Evolutionary conservation across 2,113 vertebrate species (phyloP), one percentile per base, ranked within the genome.

Genomic region (Ophthalmotilapia sp.): DNA sequence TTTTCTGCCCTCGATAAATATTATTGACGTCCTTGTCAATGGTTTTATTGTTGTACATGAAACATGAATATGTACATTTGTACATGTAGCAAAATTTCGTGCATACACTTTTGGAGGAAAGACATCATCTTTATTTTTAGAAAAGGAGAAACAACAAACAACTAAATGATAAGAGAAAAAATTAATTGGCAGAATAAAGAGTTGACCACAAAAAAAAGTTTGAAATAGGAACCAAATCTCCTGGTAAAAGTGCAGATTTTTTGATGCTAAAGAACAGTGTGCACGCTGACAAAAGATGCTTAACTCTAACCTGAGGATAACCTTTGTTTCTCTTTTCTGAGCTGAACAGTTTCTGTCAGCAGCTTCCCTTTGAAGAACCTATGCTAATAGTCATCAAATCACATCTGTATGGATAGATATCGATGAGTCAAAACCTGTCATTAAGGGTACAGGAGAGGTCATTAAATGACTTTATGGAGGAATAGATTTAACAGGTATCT

Each of bases 261-360:
- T 29, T 75, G 45, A 49, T 77, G 70, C 23, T 31, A 8, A 77
- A 77, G 70, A 49, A 75, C 15, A 49, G 9, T 31, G 23, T 75
- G 70, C 42, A 47, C 0, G 2, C 15, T 29, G 23, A 12, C 2
- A 0, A 19, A 49, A 31, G 9, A 77, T 77, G 15, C 73, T 31
- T 31, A 14, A 38, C 19, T 68, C 33, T 68, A 36, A 62, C 31
- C 33, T 38, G 21, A 36, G 19, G 33, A 21, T 68, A 40, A 0
- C 19, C 60, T 5, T 68, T 68, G 1, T 40, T 68, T 68, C 4
- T 14, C 62, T 40, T 14, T 68, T 21, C 33, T 68, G 62, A 40
- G 4, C 36, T 68, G 11, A 68, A 0, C 19, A 21, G 36, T 40
- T 68, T 68, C 62, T 13, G 4, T 68, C 36, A 68, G 33, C 10